A percentile compares a stretch with the other conserved stretches of the same genome.
Evolutionary conservation across 1,140 invertebrate genomes (phyloP).

Genomic region (Chelonus insularis): DNA sequence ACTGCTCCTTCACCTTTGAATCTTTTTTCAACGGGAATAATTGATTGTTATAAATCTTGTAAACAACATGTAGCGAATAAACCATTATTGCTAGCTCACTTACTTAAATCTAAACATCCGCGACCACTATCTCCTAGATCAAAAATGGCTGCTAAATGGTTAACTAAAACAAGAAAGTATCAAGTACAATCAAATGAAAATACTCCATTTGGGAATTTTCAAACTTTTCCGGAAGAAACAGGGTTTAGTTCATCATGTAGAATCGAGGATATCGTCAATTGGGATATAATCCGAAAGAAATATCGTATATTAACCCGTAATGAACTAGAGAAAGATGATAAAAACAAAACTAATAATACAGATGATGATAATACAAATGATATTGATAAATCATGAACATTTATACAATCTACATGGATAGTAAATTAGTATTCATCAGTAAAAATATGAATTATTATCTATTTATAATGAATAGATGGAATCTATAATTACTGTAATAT

Average conservation of each 20-base stretch:
- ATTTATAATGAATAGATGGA: too few relatives aligned
- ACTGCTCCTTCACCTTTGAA: slow-evolving; percentile 97
- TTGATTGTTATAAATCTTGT: slow-evolving; percentile 82
- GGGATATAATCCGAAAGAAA: slow-evolving; percentile 87
- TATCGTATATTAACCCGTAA: slow-evolving; percentile 79
- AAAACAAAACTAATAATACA: slow-evolving; percentile 60
- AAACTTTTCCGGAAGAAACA: too few relatives aligned
- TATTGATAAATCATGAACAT: too few relatives aligned
- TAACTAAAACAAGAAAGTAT: slow-evolving; percentile 79
- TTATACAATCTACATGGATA: too few relatives aligned
- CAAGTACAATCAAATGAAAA: slow-evolving; percentile 75
- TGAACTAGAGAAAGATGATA: slow-evolving; percentile 65
- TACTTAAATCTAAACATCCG: slow-evolving; percentile 74
- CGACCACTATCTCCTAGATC: slow-evolving; percentile 76
- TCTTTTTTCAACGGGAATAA: slow-evolving; percentile 91
- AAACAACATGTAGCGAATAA: slow-evolving; percentile 70
- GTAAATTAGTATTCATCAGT: too few relatives aligned
- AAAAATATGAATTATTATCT: too few relatives aligned
- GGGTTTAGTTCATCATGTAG: slow-evolving; percentile 69
- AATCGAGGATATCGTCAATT: slow-evolving; percentile 90
- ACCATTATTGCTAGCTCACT: slow-evolving; percentile 79
- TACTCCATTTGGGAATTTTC: slow-evolving; percentile 77
- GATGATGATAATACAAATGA: slow-evolving; percentile 59
- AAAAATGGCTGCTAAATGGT: slow-evolving; percentile 83
- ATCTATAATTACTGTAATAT: too few relatives aligned